Evolutionary conservation across 2,888 invertebrate genomes (phyloP), one percentile per base, ranked within the genome.

Genomic region (Idaea biselata): DNA sequence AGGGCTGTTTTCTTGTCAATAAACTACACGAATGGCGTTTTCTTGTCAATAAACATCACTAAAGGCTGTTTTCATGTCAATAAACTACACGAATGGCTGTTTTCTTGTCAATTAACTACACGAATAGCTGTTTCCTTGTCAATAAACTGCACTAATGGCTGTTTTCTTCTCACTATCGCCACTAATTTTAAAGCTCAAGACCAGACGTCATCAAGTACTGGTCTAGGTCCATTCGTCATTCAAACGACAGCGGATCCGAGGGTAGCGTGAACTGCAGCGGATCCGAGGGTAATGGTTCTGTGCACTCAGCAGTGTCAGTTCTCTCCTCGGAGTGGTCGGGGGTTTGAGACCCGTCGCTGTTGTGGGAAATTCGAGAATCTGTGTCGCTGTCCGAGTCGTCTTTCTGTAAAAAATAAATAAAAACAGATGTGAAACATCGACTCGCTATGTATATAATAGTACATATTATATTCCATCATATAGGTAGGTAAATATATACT

Each of bases 381-480:
- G 79, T 65, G 8, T 79, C 80, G 11, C 71, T 73, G 56, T 73
- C 80, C 0, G 80, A 68, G 0, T 73, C 78, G 56, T 81, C 78
- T 61, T 81, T 81, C 81, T 81, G 81, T 62, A 59, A 66, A 25
- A 1, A 18, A 53, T 17, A 60, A 44, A 33, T 1, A 33, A 33
- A 14, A 32, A 32, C 4, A 32, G 7, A 32, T n/a, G n/a, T n/a
- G n/a, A n/a, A n/a, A n/a, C n/a, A n/a, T n/a, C n/a, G n/a, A n/a
- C n/a, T n/a, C n/a, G n/a, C n/a, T n/a, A n/a, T n/a, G n/a, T n/a
- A n/a, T n/a, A n/a, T n/a, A n/a, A n/a, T n/a, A n/a, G n/a, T n/a
- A n/a, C n/a, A n/a, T n/a, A n/a, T n/a, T n/a, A n/a, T n/a, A n/a
- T n/a, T n/a, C n/a, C n/a, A n/a, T n/a, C n/a, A n/a, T n/a, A n/a